These are phyloP conservation scores for Rhorus exstirpatorius DNA, from an alignment of 2,888 invertebrate species.

Conservation along the genomic window DNA sequence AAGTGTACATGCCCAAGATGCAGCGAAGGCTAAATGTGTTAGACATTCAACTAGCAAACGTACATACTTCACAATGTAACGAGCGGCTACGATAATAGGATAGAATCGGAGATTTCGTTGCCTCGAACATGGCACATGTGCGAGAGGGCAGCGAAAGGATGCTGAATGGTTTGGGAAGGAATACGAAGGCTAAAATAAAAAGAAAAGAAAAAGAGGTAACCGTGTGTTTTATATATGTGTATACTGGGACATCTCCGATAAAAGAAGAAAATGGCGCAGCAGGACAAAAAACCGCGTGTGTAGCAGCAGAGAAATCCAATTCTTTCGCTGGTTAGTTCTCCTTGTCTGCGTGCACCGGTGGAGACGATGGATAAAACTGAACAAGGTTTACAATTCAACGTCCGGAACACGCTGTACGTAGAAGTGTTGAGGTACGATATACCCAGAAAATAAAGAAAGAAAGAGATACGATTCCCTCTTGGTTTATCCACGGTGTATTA, in stretches of 20 bases:
- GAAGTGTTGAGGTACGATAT: background rate
- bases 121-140: background rate
- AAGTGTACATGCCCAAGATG: constrained; percentile 17
- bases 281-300: constrained; percentile 65
- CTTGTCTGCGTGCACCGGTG: constrained; percentile 78
- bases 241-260: constrained; percentile 44
- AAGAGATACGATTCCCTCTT: background rate
- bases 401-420: constrained; percentile 1
- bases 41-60: constrained; percentile 17
- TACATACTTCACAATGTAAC: constrained; percentile 26
- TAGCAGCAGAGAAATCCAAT: constrained; percentile 77
- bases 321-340: constrained; percentile 77
- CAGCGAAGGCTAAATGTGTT: constrained; percentile 13
- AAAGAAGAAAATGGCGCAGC: constrained; percentile 66
- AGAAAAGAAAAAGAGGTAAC: constrained; percentile 29
- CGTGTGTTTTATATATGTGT: constrained; percentile 1
- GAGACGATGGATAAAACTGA: constrained; percentile 71
- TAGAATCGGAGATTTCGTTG: constrained; percentile 34
- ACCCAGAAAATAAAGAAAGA: background rate
- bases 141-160: constrained; percentile 34
- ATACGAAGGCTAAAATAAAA: constrained; percentile 44
- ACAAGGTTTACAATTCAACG: constrained; percentile 75
- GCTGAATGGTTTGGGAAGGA: constrained; percentile 33
- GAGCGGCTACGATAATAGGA: constrained; percentile 26
- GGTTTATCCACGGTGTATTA: background rate